These are phyloP conservation scores for Diplolepis rosae DNA, from an alignment of 2,888 invertebrate genomes.

Conservation along the genomic window DNA sequence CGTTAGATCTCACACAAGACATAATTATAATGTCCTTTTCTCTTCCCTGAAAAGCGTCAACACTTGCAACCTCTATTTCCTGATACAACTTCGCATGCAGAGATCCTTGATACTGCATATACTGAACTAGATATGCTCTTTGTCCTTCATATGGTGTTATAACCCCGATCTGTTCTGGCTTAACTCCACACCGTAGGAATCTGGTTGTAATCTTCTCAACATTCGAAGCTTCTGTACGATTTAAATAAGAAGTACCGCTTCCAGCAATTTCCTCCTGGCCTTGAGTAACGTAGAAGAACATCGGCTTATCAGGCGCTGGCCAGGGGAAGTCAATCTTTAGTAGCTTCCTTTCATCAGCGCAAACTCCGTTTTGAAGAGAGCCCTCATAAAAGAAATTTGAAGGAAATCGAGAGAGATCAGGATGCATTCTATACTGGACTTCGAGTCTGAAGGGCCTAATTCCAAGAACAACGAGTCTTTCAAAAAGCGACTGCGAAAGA, in stretches of 20 bases:
- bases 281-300: slow-evolving; percentile 99
- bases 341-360: slow-evolving; percentile 94
- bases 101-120: slow-evolving; percentile 99
- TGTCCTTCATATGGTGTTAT: slow-evolving; percentile 99
- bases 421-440: slow-evolving; percentile 99
- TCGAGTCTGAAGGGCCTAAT: slow-evolving; percentile 97
- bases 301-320: slow-evolving; percentile 96
- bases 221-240: slow-evolving; percentile 98
- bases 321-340: slow-evolving; percentile 96
- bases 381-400: slow-evolving; percentile 99
- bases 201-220: slow-evolving; percentile 98
- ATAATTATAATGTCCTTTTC: slow-evolving; percentile 99
- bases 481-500: slow-evolving; percentile 96
- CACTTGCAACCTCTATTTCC: slow-evolving; percentile 99
- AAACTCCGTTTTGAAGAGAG: slow-evolving; percentile 98
- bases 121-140: slow-evolving; percentile 96
- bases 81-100: slow-evolving; percentile 97
- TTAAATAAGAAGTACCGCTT: slow-evolving; percentile 98
- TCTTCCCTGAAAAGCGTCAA: slow-evolving; percentile 99
- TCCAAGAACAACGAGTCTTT: slow-evolving; percentile 96
- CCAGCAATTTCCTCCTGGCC: slow-evolving; percentile 99
- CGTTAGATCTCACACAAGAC: slow-evolving; percentile 99
- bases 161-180: slow-evolving; percentile 98
- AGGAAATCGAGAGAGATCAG: slow-evolving; percentile 96
- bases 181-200: slow-evolving; percentile 94